Conservation (phyloP, 2,888 invertebrate species). For the Branchipolynoe longqiensis region DNA sequence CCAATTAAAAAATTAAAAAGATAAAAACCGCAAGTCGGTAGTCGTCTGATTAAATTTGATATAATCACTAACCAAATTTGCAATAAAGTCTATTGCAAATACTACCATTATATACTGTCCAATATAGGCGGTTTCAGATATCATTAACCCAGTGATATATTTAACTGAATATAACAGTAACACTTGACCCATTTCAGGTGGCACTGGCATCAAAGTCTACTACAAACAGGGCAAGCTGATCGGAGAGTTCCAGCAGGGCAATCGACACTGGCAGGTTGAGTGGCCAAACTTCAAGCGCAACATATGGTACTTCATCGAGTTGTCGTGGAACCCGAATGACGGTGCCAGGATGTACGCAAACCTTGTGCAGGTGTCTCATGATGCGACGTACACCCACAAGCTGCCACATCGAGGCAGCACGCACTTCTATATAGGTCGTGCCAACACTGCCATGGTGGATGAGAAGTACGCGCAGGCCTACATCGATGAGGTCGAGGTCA, state of each 20-base stretch:
- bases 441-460: slow-evolving; percentile 67
- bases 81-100: no score
- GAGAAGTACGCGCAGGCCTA: slow-evolving; percentile 71
- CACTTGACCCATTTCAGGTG: no score
- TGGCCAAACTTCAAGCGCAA: slow-evolving; percentile 68
- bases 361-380: slow-evolving; percentile 68
- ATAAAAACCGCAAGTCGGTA: no score
- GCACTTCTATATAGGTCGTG: slow-evolving; percentile 73
- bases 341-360: slow-evolving; percentile 75
- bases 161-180: no score
- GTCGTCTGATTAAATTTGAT: no score
- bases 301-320: slow-evolving; percentile 79
- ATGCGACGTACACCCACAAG: background rate
- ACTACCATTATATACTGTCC: no score
- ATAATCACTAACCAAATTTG: no score
- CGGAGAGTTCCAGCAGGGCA: slow-evolving; percentile 70
- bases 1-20: no score
- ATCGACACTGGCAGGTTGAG: slow-evolving; percentile 68
- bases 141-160: no score
- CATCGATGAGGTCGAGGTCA: slow-evolving; percentile 75
- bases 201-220: slow-evolving; percentile 73
- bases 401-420: background rate
- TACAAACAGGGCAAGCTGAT: slow-evolving; percentile 69
- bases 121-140: no score
- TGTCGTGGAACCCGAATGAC: slow-evolving; percentile 73